Evolutionary conservation across 2,888 invertebrate genomes (phyloP).

Genomic region (Phengaris alcon): DNA sequence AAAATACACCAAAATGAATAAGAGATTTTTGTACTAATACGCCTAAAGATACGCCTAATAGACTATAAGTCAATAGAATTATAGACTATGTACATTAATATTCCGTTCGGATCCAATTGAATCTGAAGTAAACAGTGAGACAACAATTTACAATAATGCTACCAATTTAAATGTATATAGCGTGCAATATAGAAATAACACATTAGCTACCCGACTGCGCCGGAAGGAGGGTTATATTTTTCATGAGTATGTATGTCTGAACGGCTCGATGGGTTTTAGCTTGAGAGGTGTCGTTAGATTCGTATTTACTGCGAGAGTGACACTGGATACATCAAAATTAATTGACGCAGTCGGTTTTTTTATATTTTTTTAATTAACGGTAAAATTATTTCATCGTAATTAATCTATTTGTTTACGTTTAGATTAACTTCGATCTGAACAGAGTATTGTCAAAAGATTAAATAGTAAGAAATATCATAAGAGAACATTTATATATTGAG

Average conservation of each 20-base stretch:
- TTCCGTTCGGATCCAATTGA: background rate
- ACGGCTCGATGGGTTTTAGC: too few relatives aligned
- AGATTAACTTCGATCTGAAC: background rate
- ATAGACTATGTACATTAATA: background rate
- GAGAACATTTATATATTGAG: background rate
- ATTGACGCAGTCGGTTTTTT: too few relatives aligned
- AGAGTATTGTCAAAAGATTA: background rate
- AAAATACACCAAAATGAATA: background rate
- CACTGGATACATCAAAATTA: too few relatives aligned
- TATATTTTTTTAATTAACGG: too few relatives aligned
- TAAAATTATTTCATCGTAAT: background rate
- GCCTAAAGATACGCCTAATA: slow-evolving; percentile 7
- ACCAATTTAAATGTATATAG: background rate
- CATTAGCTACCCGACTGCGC: too few relatives aligned
- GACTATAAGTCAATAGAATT: background rate
- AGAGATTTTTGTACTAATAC: slow-evolving; percentile 18
- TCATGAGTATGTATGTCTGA: too few relatives aligned
- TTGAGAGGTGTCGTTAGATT: too few relatives aligned
- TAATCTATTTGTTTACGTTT: background rate
- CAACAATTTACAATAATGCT: background rate
- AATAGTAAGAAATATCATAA: background rate
- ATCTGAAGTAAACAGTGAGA: background rate
- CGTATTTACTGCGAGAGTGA: too few relatives aligned
- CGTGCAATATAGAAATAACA: background rate
- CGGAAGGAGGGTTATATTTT: too few relatives aligned